Base-by-base conservation (phyloP, 2,888 invertebrate genomes). In the Chaitophorus viminalis region DNA sequence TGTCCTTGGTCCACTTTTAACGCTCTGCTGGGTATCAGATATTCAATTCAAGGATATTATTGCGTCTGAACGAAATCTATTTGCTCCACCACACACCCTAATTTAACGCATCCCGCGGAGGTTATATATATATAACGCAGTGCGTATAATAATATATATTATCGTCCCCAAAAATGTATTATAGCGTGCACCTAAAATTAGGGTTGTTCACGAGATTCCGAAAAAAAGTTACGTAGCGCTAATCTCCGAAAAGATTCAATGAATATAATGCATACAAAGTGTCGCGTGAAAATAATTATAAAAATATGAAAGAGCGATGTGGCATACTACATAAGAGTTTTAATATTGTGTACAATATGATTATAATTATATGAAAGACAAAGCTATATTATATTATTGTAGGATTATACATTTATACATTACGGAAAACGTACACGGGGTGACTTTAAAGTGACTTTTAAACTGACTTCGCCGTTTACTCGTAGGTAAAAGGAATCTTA, bases 1-100 rank as follows among this genome's bases (percentile, higher is more conserved):
- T 18, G 87, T 81, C 87, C 87, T 87, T 87, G 87, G 65, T 54
- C 87, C n/a, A 75, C 46, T 87, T 81, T 81, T 4, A 81, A 87
- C 46, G 81, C 79, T 81, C 75, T 65, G 65, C 46, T 81, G 87
- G 81, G 72, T 60, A 81, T 74, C 39, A 46, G 31, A 74, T 87
- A 81, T 79, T 74, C 74, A 8, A 46, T 33, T 87, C 87, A 87
- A 87, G 87, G 87, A 81, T 74, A 65, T 36, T 39, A 25, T 60
- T 60, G 21, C 18, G 60, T 11, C 25, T 36, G 36, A 18, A 36
- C 65, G 79, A n/a, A 31, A 60, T 74, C 4, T 21, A 21, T 39
- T 11, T 31, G 29, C 75, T 36, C 74, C 25, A 74, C 25, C 74
- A 25, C 36, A 25, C 74, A 74, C 74, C 74, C 74, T 74, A 74